Conservation (phyloP, 2,797 vertebrate genomes). For the Crotalus adamanteus region DNA sequence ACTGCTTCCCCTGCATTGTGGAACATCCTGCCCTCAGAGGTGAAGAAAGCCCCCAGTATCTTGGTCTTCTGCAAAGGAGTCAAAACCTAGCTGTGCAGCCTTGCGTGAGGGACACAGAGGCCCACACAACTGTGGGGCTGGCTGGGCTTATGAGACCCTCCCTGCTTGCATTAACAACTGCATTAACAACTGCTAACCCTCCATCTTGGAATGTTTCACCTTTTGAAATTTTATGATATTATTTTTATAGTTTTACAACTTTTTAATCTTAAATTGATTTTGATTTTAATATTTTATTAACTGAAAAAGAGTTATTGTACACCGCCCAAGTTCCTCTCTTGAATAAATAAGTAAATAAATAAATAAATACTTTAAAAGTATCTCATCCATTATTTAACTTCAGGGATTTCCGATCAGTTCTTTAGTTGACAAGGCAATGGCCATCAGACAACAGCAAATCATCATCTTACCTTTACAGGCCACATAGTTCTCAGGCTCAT, state of each 20-base stretch:
- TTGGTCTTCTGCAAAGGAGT: not conserved
- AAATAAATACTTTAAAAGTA: not conserved
- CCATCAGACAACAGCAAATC: not conserved
- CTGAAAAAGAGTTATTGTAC: too few relatives aligned
- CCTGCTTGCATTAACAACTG: not conserved
- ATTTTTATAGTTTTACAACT: not conserved
- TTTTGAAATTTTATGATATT: not conserved
- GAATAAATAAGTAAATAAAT: too few relatives aligned
- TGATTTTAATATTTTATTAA: not conserved
- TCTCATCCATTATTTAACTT: not conserved
- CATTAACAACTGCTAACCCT: not conserved
- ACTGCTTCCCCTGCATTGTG: not conserved
- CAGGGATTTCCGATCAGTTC: not conserved
- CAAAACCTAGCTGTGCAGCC: not conserved
- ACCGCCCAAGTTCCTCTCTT: too few relatives aligned
- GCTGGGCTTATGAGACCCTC: not conserved
- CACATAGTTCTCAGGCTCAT: conserved; percentile 92
- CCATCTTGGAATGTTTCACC: not conserved
- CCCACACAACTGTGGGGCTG: not conserved
- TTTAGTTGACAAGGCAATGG: not conserved
- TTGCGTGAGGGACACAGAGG: not conserved
- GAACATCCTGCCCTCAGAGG: not conserved
- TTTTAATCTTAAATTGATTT: not conserved
- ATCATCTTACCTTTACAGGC: conserved; percentile 86
- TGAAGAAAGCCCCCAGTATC: not conserved